Conservation (phyloP, 2,113 vertebrate species). For the Corydoras maculifer region DNA sequence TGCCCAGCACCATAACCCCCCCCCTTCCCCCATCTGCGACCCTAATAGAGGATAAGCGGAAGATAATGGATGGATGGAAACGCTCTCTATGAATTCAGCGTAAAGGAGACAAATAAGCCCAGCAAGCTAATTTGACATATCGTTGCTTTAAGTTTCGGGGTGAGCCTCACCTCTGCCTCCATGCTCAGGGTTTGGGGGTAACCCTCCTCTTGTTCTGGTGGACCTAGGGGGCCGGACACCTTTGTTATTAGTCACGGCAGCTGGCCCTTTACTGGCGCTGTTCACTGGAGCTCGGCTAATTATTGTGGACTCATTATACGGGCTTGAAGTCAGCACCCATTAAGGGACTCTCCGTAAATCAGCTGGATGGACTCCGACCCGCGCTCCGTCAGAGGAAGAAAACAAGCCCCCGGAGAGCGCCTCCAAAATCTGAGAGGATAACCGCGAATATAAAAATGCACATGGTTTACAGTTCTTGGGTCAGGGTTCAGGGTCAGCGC, state of each 20-base stretch:
- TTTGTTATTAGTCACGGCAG: constrained; percentile 50
- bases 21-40: too few species aligned
- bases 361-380: constrained; percentile 12
- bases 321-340: constrained; percentile 32
- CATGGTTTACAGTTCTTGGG: constrained; percentile 5
- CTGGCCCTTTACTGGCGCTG: constrained; percentile 48
- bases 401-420: constrained; percentile 18
- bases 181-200: constrained; percentile 8
- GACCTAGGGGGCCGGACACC: constrained; percentile 38
- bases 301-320: constrained; percentile 47
- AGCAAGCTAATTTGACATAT: neutral
- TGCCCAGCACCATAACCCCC: too few species aligned
- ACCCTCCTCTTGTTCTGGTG: constrained; percentile 33
- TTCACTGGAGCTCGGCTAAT: constrained; percentile 48
- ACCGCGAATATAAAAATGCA: constrained; percentile 19
- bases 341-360: constrained; percentile 43
- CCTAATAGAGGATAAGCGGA: too few species aligned
- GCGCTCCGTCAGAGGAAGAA: neutral
- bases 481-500: neutral
- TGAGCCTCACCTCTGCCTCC: too few species aligned
- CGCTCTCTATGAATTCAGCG: too few species aligned
- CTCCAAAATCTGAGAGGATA: constrained; percentile 1
- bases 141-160: too few species aligned
- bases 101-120: neutral
- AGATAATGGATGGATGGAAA: too few species aligned